Conservation (phyloP, 2,113 vertebrate genomes). For the Lasiurus cinereus region DNA sequence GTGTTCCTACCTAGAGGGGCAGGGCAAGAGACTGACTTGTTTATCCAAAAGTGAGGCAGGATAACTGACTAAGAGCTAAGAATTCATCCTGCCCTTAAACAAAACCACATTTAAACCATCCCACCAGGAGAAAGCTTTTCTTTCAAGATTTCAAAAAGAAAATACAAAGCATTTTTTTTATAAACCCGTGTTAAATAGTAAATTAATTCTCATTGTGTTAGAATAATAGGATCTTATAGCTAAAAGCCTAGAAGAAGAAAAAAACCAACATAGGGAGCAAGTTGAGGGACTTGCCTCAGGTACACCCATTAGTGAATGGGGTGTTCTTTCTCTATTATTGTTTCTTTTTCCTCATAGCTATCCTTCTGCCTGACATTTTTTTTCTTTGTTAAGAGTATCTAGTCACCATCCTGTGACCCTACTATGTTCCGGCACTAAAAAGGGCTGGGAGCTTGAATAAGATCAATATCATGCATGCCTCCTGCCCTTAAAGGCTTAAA, state of each 20-base stretch:
- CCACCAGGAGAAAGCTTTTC: not conserved
- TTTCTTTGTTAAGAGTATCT: not conserved
- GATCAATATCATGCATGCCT: not conserved
- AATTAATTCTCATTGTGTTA: not conserved
- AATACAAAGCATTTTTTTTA: not conserved
- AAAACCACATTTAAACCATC: not conserved
- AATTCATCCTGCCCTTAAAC: not conserved
- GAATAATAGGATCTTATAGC: not conserved
- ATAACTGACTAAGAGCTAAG: not conserved
- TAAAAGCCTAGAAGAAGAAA: not conserved
- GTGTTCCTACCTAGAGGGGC: not conserved
- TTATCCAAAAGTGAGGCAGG: not conserved
- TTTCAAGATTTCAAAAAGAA: not conserved
- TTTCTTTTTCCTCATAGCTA: not conserved
- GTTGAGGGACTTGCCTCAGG: not conserved
- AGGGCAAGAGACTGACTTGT: slow-evolving; percentile 3
- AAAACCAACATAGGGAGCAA: not conserved
- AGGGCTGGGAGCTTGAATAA: not conserved
- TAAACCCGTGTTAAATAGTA: not conserved
- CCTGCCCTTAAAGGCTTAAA: not conserved
- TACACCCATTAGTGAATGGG: not conserved
- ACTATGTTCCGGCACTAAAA: no score
- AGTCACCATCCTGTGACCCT: not conserved
- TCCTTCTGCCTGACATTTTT: not conserved
- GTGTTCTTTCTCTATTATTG: not conserved